Conservation (phyloP, 2,888 invertebrate genomes). For the Invenusta paracnida region DNA sequence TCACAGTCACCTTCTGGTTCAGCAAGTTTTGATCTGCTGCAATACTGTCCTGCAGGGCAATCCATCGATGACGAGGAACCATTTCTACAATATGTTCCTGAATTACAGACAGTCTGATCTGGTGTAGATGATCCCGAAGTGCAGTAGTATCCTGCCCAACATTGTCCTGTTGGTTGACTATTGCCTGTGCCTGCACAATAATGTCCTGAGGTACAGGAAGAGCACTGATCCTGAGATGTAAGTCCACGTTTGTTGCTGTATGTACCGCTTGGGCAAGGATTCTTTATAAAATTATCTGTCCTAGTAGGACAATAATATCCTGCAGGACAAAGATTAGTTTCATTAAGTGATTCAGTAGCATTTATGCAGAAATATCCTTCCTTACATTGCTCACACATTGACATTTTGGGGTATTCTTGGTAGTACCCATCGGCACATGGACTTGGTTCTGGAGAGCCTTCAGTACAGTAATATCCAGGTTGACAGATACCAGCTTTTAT, state of each 20-base stretch:
- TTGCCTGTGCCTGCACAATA: constrained; percentile 55
- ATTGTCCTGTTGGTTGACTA: constrained; percentile 52
- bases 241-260: constrained; percentile 54
- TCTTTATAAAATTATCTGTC: constrained; percentile 44
- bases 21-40: constrained; percentile 51
- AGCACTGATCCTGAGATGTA: constrained; percentile 49
- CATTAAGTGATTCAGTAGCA: neutral
- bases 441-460: constrained; percentile 50
- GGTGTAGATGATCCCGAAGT: constrained; percentile 51
- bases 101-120: constrained; percentile 51
- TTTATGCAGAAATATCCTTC: constrained; percentile 53
- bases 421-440: constrained; percentile 55
- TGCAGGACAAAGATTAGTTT: constrained; percentile 44
- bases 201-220: constrained; percentile 51
- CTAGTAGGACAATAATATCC: constrained; percentile 53
- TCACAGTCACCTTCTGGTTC: constrained; percentile 54
- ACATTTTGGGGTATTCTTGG: constrained; percentile 52
- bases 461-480: constrained; percentile 52
- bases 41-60: constrained; percentile 56
- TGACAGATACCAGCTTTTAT: constrained; percentile 51
- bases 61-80: constrained; percentile 51
- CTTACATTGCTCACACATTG: constrained; percentile 51
- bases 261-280: constrained; percentile 55
- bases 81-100: constrained; percentile 54
- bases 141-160: constrained; percentile 58